A percentile compares a stretch with the other conserved stretches of the same genome.
Conservation (phyloP, 2,888 invertebrate species). For the Gastracanthus pulcherrimus region DNA sequence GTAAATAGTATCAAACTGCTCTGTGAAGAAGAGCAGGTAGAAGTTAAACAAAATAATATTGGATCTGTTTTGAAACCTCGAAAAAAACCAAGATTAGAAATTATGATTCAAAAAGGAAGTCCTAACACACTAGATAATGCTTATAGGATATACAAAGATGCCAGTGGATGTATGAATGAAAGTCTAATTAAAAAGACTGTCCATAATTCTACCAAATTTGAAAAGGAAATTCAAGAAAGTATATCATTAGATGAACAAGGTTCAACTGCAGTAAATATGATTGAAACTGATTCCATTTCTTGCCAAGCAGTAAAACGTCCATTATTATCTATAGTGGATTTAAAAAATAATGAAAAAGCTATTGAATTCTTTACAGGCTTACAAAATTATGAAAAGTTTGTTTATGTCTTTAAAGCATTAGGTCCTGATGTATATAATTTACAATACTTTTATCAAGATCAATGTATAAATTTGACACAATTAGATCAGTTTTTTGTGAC, state of each 20-base stretch:
- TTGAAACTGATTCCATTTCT: not conserved
- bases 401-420: conserved; percentile 23
- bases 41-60: not conserved
- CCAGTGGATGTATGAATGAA: too few species aligned
- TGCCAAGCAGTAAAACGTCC: conserved; percentile 8
- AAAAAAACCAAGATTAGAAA: too few species aligned
- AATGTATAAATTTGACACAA: not conserved
- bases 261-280: not conserved
- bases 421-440: conserved; percentile 30
- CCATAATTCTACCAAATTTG: too few species aligned
- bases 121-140: too few species aligned
- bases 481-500: conserved; percentile 42
- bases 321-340: conserved; percentile 7
- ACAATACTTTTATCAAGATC: conserved; percentile 9
- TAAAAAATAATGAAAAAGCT: conserved; percentile 23
- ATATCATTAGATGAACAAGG: not conserved
- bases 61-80: too few species aligned
- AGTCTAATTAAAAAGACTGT: too few species aligned
- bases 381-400: conserved; percentile 23
- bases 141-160: too few species aligned
- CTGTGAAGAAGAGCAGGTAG: too few species aligned
- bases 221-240: not conserved
- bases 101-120: too few species aligned
- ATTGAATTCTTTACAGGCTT: conserved; percentile 42
- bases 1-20: too few species aligned